Evolutionary conservation across 2,888 invertebrate species (phyloP).

Genomic region (Noctua janthina): DNA sequence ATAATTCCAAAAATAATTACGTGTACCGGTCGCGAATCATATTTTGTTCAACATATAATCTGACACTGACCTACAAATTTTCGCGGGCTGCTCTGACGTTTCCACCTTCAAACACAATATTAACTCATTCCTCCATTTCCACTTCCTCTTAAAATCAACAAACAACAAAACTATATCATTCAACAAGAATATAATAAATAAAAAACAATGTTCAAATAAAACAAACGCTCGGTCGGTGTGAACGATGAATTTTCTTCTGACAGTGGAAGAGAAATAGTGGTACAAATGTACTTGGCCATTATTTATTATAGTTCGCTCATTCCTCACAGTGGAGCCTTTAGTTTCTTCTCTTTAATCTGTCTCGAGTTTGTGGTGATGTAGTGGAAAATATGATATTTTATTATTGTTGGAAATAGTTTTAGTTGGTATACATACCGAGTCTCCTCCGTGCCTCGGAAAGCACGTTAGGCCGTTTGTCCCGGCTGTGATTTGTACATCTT

Average conservation of each 20-base stretch:
- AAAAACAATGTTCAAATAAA: constrained; percentile 65
- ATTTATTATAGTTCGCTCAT: constrained; percentile 68
- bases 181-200: constrained; percentile 58
- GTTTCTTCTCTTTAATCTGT: constrained; percentile 59
- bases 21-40: no score
- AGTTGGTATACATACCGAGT: not conserved
- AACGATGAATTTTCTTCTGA: constrained; percentile 66
- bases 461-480: no score
- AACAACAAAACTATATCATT: constrained; percentile 53
- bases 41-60: no score
- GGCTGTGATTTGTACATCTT: no score
- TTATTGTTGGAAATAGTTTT: constrained; percentile 20
- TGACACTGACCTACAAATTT: no score
- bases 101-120: not conserved
- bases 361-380: constrained; percentile 45
- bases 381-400: constrained; percentile 39
- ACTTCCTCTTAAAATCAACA: constrained; percentile 42
- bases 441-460: no score
- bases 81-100: no score
- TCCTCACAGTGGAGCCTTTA: constrained; percentile 45
- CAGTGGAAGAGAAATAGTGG: constrained; percentile 66
- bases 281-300: constrained; percentile 68
- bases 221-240: constrained; percentile 61
- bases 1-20: no score
- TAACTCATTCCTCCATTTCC: not conserved